Evolutionary conservation across 2,888 invertebrate genomes (phyloP).

Genomic region (Bhutanitis thaidina): DNA sequence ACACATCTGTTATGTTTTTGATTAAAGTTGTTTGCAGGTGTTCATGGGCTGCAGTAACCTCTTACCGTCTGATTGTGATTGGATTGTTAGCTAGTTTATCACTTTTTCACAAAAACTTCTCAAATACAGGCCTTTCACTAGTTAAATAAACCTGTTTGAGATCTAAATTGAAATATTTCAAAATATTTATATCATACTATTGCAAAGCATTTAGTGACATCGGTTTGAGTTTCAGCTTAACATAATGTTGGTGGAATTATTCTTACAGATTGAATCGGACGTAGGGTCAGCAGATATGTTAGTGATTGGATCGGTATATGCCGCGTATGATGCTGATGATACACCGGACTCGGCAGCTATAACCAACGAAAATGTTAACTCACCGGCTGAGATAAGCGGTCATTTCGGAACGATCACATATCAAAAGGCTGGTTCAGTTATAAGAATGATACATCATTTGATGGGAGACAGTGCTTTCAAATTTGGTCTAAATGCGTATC

Average conservation of each 20-base stretch:
- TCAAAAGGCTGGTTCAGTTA: slow-evolving; percentile 81
- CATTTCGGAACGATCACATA: slow-evolving; percentile 85
- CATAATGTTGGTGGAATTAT: background rate
- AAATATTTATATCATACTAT: too few relatives aligned
- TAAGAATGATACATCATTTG: slow-evolving; percentile 71
- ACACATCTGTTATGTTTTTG: too few relatives aligned
- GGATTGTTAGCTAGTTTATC: too few relatives aligned
- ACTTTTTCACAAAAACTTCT: too few relatives aligned
- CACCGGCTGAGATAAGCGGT: slow-evolving; percentile 80
- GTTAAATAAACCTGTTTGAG: too few relatives aligned
- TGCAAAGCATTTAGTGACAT: too few relatives aligned
- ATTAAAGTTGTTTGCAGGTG: too few relatives aligned
- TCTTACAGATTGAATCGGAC: slow-evolving; percentile 76
- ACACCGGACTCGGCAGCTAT: slow-evolving; percentile 73
- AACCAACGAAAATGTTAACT: slow-evolving; percentile 75
- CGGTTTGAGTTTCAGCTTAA: too few relatives aligned
- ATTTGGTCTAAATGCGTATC: slow-evolving; percentile 46
- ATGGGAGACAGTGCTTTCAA: slow-evolving; percentile 54
- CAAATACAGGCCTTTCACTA: too few relatives aligned
- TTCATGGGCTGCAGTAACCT: too few relatives aligned
- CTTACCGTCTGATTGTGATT: too few relatives aligned
- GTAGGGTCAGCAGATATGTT: slow-evolving; percentile 84
- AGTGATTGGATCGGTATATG: slow-evolving; percentile 81
- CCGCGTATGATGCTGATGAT: slow-evolving; percentile 81
- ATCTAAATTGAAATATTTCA: too few relatives aligned